Evolutionary conservation across 2,113 vertebrate genomes (phyloP).

Genomic region (Petromus typicus): DNA sequence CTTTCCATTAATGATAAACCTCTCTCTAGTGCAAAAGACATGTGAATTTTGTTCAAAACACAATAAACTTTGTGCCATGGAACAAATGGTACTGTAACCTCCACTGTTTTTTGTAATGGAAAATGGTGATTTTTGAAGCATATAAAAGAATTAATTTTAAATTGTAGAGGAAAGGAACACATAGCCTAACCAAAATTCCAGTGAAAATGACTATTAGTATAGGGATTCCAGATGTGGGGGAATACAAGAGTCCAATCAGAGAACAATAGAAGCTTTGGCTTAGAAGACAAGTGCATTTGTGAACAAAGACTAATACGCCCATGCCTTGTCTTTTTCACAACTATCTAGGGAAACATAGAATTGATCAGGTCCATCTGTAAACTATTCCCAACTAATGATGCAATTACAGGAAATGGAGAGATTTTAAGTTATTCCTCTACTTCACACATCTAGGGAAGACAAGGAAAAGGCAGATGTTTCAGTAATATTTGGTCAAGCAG

Average conservation of each 20-base stretch:
- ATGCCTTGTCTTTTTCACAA: neutral
- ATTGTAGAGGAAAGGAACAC: neutral
- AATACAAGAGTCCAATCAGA: neutral
- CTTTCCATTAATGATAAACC: conserved; percentile 16
- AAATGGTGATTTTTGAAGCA: conserved; percentile 20
- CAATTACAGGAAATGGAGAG: neutral
- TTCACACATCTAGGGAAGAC: neutral
- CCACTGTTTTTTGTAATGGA: neutral
- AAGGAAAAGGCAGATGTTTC: neutral
- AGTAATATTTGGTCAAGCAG: neutral
- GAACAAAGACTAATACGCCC: conserved; percentile 27
- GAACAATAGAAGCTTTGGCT: neutral
- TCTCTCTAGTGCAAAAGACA: neutral
- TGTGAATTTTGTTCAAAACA: conserved; percentile 46
- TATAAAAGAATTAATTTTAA: neutral
- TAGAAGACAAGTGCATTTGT: neutral
- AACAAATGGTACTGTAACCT: neutral
- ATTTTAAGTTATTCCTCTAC: neutral
- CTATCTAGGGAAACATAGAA: neutral
- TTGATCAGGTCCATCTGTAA: neutral
- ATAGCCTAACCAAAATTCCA: conserved; percentile 7
- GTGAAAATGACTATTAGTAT: conserved; percentile 14
- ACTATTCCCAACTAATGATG: neutral
- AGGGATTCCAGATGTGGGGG: neutral
- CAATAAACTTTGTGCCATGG: neutral